A percentile compares a stretch with the other conserved stretches of the same genome.
phyloP scores from a whole-genome alignment of 2,888 invertebrate species.

The Nomada hirtipes region DNA sequence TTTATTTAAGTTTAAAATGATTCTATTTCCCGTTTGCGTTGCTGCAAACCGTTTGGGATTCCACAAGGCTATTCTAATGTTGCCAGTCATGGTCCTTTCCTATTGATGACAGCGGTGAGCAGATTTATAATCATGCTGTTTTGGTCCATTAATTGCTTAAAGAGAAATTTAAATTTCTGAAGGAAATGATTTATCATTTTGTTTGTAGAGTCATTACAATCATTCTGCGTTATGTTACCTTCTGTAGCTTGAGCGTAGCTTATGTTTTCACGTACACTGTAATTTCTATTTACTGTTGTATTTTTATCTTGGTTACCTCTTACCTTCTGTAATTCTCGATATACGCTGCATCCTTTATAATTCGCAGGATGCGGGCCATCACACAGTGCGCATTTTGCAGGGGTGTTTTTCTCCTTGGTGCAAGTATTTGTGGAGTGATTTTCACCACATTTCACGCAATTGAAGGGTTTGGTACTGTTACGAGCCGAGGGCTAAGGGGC shows the following conservation, averaged over 20 bases:
- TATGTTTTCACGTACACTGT: constrained; percentile 1
- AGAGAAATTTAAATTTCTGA: constrained; percentile 11
- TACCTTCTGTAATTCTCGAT: constrained; percentile 5
- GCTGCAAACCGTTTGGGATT: constrained; percentile 4
- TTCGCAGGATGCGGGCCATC: constrained; percentile 6
- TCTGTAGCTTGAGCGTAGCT: constrained; percentile 9
- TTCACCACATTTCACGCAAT: constrained; percentile 20
- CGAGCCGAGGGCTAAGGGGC: no score
- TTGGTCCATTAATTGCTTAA: constrained; percentile 6
- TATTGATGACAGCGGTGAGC: constrained; percentile 1
- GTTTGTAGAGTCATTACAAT: not conserved
- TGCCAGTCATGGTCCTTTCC: not conserved
- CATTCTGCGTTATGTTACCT: constrained; percentile 2
- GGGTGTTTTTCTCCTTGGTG: constrained; percentile 8
- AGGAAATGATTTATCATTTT: constrained; percentile 2
- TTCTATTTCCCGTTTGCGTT: constrained; percentile 15
- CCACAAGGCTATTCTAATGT: constrained; percentile 6
- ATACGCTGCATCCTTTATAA: constrained; percentile 11
- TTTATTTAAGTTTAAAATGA: not conserved
- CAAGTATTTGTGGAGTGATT: constrained; percentile 21
- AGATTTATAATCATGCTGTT: constrained; percentile 17
- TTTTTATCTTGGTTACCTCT: not conserved
- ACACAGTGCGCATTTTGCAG: not conserved
- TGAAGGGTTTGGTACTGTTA: not conserved
- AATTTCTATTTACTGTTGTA: constrained; percentile 9